Evolutionary conservation across 2,888 invertebrate genomes (phyloP).

Genomic region (Drosophila incognita): DNA sequence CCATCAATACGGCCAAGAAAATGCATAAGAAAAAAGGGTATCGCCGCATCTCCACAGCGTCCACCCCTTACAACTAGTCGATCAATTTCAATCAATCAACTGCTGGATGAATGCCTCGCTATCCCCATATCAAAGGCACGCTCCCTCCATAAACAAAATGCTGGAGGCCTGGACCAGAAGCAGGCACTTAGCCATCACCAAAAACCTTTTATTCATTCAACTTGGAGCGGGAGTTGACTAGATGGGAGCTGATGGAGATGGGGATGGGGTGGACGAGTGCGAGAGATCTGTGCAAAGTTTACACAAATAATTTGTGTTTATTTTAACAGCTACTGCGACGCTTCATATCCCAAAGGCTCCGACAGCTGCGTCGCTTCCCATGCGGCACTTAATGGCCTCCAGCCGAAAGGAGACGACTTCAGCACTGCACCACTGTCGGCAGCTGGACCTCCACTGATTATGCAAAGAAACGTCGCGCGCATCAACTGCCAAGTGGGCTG

Average conservation of each 20-base stretch:
- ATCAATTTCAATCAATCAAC: slow-evolving; percentile 80
- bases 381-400: slow-evolving; percentile 71
- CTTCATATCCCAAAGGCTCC: slow-evolving; percentile 46
- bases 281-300: slow-evolving; percentile 69
- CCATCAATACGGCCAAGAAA: slow-evolving; percentile 17
- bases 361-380: slow-evolving; percentile 68
- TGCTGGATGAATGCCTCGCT: slow-evolving; percentile 29
- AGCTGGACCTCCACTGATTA: slow-evolving; percentile 59
- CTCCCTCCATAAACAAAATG: slow-evolving; percentile 5
- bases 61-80: slow-evolving; percentile 28
- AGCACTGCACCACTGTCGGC: slow-evolving; percentile 27
- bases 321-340: slow-evolving; percentile 73
- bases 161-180: slow-evolving; percentile 7
- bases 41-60: neutral
- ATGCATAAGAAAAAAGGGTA: slow-evolving; percentile 51
- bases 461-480: slow-evolving; percentile 71
- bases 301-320: slow-evolving; percentile 80
- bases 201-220: slow-evolving; percentile 50
- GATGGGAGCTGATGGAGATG: neutral
- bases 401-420: slow-evolving; percentile 18
- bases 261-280: neutral
- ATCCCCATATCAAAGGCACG: slow-evolving; percentile 61
- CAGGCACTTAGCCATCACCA: slow-evolving; percentile 62
- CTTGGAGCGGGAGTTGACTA: neutral
- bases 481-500: slow-evolving; percentile 48